phyloP scores from a whole-genome alignment of 2,797 vertebrate genomes.

The Sarcophilus harrisii region DNA sequence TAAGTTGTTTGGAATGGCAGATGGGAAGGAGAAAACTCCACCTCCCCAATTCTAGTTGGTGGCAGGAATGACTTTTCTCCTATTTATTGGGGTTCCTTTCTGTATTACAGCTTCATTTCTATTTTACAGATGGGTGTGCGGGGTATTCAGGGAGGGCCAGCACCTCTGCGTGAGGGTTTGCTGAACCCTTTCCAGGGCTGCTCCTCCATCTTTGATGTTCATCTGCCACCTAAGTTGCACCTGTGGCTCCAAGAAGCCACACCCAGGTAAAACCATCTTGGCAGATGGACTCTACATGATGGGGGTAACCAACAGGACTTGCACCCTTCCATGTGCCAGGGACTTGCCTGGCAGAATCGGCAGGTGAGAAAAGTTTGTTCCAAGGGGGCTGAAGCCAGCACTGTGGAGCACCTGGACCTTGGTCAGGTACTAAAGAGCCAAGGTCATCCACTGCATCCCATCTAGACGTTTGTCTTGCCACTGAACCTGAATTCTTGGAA shows the following conservation, averaged over 20 bases:
- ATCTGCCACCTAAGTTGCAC: neutral
- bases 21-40: neutral
- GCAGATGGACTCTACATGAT: neutral
- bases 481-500: neutral
- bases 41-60: neutral
- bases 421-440: neutral
- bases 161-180: neutral
- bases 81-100: neutral
- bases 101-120: neutral
- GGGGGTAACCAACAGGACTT: neutral
- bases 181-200: neutral
- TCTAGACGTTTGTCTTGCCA: neutral
- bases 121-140: neutral
- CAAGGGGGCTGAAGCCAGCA: neutral
- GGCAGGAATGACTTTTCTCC: neutral
- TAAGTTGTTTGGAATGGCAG: neutral
- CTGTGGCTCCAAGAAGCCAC: neutral
- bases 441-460: neutral
- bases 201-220: neutral
- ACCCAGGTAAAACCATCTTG: neutral
- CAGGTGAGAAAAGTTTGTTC: neutral
- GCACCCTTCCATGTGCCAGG: neutral
- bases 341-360: neutral
- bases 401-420: neutral
- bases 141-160: neutral